These are phyloP conservation scores for Chloroceryle amazona DNA, from an alignment of 2,797 vertebrate genomes.

Conservation along the genomic window DNA sequence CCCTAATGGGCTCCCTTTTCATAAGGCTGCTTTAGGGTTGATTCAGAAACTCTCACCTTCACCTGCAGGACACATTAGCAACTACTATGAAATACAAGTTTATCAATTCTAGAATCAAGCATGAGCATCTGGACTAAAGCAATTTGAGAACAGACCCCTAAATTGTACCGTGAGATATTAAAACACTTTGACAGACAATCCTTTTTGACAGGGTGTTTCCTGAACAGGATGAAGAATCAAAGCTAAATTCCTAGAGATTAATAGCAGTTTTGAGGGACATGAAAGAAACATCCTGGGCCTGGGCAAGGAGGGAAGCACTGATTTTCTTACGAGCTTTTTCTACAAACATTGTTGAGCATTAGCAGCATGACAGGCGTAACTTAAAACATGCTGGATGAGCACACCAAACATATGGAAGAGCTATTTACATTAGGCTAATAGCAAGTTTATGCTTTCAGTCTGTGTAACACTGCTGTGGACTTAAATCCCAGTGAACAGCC, in stretches of 20 bases:
- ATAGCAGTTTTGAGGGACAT: not conserved
- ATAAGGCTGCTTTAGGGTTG: not conserved
- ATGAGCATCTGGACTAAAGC: not conserved
- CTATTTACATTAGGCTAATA: not conserved
- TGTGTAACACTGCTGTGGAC: not conserved
- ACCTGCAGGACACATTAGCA: not conserved
- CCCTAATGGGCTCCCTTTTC: not conserved
- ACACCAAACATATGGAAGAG: not conserved
- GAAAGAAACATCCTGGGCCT: not conserved
- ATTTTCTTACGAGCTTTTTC: not conserved
- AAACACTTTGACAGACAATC: not conserved
- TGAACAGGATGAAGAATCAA: not conserved
- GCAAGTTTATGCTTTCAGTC: not conserved
- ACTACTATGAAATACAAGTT: not conserved
- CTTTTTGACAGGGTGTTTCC: conserved; percentile 8
- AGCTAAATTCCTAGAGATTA: not conserved
- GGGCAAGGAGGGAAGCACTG: not conserved
- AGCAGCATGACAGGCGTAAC: not conserved
- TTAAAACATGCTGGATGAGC: not conserved
- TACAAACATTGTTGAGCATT: not conserved
- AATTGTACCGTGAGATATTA: not conserved
- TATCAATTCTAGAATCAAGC: not conserved
- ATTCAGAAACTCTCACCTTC: not conserved
- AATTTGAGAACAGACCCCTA: not conserved
- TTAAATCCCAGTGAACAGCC: not conserved